These are phyloP conservation scores for Atta cephalotes DNA, from an alignment of 1,140 invertebrate genomes.

Conservation along the genomic window DNA sequence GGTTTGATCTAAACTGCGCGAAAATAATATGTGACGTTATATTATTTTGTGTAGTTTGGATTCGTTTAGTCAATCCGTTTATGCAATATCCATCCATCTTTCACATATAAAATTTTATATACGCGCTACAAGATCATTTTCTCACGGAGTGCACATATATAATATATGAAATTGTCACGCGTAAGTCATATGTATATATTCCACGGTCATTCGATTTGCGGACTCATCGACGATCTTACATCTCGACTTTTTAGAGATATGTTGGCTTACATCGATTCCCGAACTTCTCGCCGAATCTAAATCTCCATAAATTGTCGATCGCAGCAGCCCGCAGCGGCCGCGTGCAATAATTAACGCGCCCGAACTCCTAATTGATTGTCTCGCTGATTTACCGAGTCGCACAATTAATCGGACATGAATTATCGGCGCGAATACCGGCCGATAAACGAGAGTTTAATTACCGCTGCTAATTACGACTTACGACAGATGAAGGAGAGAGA, in stretches of 20 bases:
- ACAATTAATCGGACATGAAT: slow-evolving; percentile 63
- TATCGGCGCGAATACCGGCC: slow-evolving; percentile 16
- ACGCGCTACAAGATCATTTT: slow-evolving; percentile 22
- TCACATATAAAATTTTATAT: slow-evolving; percentile 25
- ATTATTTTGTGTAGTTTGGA: slow-evolving; percentile 41
- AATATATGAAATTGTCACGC: slow-evolving; percentile 12
- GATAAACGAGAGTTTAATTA: slow-evolving; percentile 63
- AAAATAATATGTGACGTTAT: slow-evolving; percentile 2
- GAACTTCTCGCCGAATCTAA: slow-evolving; percentile 37
- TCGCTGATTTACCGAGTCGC: slow-evolving; percentile 61
- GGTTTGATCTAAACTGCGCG: neutral
- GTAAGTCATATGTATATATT: slow-evolving; percentile 29
- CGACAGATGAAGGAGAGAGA: slow-evolving; percentile 31
- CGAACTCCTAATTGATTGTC: slow-evolving; percentile 62
- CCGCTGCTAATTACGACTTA: slow-evolving; percentile 59
- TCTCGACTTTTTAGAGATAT: slow-evolving; percentile 27
- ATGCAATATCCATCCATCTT: neutral
- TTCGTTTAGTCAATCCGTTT: slow-evolving; percentile 24
- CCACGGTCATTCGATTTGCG: neutral
- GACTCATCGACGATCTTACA: slow-evolving; percentile 18
- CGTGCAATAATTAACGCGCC: slow-evolving; percentile 57
- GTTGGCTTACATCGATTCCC: slow-evolving; percentile 1
- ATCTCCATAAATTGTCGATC: slow-evolving; percentile 53
- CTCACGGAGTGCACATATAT: neutral
- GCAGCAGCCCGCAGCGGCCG: slow-evolving; percentile 3